phyloP scores from a whole-genome alignment of 2,113 vertebrate genomes.

The Diadophis punctatus region DNA sequence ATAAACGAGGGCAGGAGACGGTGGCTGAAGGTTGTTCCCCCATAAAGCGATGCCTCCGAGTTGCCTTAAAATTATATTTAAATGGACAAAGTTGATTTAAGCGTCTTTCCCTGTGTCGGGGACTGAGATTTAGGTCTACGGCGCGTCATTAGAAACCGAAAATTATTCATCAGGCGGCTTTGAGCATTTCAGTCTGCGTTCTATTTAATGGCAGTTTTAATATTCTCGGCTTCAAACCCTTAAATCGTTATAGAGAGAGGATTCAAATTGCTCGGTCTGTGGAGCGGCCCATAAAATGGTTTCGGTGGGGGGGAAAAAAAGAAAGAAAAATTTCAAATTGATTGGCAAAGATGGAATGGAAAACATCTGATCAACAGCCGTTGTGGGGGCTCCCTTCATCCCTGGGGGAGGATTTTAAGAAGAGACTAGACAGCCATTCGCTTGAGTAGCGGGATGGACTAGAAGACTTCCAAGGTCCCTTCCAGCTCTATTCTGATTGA shows the following conservation, averaged over 20 bases:
- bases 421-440: no score
- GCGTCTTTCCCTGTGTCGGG: conserved; percentile 64
- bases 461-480: no score
- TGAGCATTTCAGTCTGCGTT: conserved; percentile 52
- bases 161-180: conserved; percentile 66
- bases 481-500: no score
- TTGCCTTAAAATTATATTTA: conserved; percentile 73
- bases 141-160: conserved; percentile 62
- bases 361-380: conserved; percentile 1
- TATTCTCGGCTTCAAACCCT: conserved; percentile 52
- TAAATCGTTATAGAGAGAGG: conserved; percentile 49
- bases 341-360: conserved; percentile 37
- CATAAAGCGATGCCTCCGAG: conserved; percentile 64
- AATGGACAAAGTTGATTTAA: conserved; percentile 74
- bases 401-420: no score
- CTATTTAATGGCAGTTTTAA: conserved; percentile 62
- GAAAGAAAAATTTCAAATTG: conserved; percentile 48
- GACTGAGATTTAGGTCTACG: conserved; percentile 66
- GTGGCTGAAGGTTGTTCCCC: conserved; percentile 70
- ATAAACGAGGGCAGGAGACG: conserved; percentile 74
- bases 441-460: no score
- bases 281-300: conserved; percentile 52
- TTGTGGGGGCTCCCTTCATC: no score
- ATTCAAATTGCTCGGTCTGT: conserved; percentile 52
- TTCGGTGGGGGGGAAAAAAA: conserved; percentile 36